phyloP scores from a whole-genome alignment of 2,797 vertebrate species.

The Hoplostethus mediterraneus region DNA sequence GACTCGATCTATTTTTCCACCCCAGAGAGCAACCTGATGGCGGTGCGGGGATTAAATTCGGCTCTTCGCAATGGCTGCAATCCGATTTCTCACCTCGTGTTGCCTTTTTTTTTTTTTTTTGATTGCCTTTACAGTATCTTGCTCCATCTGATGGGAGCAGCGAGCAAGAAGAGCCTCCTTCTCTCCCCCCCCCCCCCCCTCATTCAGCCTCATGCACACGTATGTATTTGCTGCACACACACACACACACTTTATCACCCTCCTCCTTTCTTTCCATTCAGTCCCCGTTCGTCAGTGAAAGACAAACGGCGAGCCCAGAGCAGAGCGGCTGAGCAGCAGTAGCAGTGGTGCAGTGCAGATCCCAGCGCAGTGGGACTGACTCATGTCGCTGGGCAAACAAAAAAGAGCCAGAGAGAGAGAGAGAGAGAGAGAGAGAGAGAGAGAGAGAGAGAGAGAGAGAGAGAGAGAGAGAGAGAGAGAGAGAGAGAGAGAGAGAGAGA shows the following conservation, averaged over 20 bases:
- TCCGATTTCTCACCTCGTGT: slow-evolving; percentile 56
- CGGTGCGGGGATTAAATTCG: slow-evolving; percentile 57
- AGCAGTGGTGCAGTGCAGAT: slow-evolving; percentile 79
- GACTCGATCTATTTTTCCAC: slow-evolving; percentile 60
- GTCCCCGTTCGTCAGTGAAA: slow-evolving; percentile 35
- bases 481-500: slow-evolving; percentile 24
- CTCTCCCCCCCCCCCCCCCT: neutral
- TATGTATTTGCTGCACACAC: slow-evolving; percentile 7
- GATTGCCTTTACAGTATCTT: slow-evolving; percentile 49
- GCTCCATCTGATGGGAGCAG: slow-evolving; percentile 33
- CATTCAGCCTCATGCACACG: neutral
- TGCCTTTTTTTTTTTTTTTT: slow-evolving; percentile 42
- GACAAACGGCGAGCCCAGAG: slow-evolving; percentile 45
- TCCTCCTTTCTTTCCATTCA: slow-evolving; percentile 37
- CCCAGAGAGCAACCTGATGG: slow-evolving; percentile 60
- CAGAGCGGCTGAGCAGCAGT: slow-evolving; percentile 63
- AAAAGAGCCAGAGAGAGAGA: slow-evolving; percentile 40
- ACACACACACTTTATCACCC: slow-evolving; percentile 18
- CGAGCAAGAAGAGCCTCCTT: neutral
- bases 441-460: slow-evolving; percentile 21
- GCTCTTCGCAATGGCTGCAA: slow-evolving; percentile 55
- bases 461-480: slow-evolving; percentile 24
- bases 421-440: slow-evolving; percentile 3
- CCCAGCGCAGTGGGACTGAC: slow-evolving; percentile 71
- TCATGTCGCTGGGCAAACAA: slow-evolving; percentile 76